Evolutionary conservation across 1,140 invertebrate genomes (phyloP).

Genomic region (Triops longicaudatus): DNA sequence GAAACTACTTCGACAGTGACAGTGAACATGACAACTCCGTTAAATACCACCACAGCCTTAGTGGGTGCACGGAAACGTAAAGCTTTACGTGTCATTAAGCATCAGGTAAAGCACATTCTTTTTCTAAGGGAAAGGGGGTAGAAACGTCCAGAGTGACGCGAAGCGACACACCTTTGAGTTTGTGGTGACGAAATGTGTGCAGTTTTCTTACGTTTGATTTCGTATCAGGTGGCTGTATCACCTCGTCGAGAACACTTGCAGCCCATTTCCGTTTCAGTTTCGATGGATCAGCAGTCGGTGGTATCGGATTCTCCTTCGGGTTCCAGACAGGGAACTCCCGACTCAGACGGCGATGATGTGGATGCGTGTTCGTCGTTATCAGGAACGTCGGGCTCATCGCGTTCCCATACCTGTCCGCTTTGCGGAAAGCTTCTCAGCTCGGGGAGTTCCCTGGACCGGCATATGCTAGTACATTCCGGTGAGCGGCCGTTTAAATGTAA

Average conservation of each 20-base stretch:
- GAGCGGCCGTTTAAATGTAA: constrained; percentile 68
- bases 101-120: constrained; percentile 25
- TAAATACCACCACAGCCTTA: neutral
- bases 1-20: neutral
- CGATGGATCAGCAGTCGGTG: constrained; percentile 9
- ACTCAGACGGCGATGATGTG: constrained; percentile 30
- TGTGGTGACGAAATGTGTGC: neutral
- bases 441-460: constrained; percentile 63
- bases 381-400: constrained; percentile 37
- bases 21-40: neutral
- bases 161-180: neutral
- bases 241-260: neutral
- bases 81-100: constrained; percentile 27
- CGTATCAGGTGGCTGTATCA: neutral
- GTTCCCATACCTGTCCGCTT: constrained; percentile 38
- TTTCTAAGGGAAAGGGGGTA: neutral
- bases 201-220: neutral
- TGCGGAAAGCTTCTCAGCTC: constrained; percentile 56
- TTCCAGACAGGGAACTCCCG: constrained; percentile 16
- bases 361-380: constrained; percentile 23
- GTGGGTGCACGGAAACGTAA: constrained; percentile 29
- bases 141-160: neutral
- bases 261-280: neutral
- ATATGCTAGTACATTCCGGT: constrained; percentile 64
- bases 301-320: neutral